phyloP scores from a whole-genome alignment of 2,888 invertebrate genomes.

The Drosophila dives region DNA sequence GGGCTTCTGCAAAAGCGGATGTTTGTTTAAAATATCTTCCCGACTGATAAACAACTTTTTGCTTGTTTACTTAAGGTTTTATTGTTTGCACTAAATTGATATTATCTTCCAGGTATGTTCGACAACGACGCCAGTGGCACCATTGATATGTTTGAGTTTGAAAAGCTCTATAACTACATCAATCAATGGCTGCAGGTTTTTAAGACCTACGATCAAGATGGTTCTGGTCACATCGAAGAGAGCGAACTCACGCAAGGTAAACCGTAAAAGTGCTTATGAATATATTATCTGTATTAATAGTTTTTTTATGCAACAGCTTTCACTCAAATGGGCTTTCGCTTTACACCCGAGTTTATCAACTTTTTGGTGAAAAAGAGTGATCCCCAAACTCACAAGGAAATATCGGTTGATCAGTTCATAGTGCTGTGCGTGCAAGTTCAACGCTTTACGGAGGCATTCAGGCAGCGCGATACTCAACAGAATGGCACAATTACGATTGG shows the following conservation, averaged over 20 bases:
- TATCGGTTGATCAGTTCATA: conserved; percentile 95
- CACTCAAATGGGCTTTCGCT: conserved; percentile 94
- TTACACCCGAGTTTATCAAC: conserved; percentile 91
- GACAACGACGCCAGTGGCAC: conserved; percentile 93
- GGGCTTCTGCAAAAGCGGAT: conserved; percentile 12
- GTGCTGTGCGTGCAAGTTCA: conserved; percentile 95
- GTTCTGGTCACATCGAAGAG: conserved; percentile 93
- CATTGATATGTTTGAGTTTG: conserved; percentile 93
- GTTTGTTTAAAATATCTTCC: conserved; percentile 39
- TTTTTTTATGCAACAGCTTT: conserved; percentile 87
- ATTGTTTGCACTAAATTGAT: conserved; percentile 34
- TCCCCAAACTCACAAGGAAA: conserved; percentile 87
- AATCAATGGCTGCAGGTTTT: conserved; percentile 95
- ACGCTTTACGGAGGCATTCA: conserved; percentile 94
- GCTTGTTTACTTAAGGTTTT: conserved; percentile 55
- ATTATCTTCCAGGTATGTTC: conserved; percentile 90
- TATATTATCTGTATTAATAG: neutral
- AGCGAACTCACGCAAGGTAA: conserved; percentile 90
- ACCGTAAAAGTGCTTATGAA: neutral
- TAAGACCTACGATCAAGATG: conserved; percentile 93
- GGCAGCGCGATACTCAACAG: conserved; percentile 91
- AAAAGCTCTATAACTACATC: conserved; percentile 93
- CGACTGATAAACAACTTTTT: conserved; percentile 23
- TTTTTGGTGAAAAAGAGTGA: conserved; percentile 90
- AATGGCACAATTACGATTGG: conserved; percentile 93